Evolutionary conservation across 2,797 vertebrate genomes (phyloP).

Genomic region (Hydrolagus colliei): DNA sequence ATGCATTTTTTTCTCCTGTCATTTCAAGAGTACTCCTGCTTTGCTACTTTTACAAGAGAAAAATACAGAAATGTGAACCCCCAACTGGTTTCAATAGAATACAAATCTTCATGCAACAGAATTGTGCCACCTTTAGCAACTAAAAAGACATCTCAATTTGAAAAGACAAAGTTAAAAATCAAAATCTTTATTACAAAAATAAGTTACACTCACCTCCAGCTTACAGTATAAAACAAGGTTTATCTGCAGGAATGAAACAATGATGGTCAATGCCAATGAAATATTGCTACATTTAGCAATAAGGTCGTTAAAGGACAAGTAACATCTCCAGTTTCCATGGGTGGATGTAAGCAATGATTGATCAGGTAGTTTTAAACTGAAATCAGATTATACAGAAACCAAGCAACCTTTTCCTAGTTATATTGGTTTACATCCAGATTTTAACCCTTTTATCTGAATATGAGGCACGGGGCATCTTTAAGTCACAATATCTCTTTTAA

Average conservation of each 20-base stretch:
- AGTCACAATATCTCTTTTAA: slow-evolving; percentile 97
- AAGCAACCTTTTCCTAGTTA: slow-evolving; percentile 55
- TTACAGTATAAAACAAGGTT: slow-evolving; percentile 98
- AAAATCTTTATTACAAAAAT: slow-evolving; percentile 99
- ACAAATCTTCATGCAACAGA: neutral
- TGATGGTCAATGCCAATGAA: slow-evolving; percentile 67
- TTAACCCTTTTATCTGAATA: slow-evolving; percentile 55
- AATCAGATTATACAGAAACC: slow-evolving; percentile 82
- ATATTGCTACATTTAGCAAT: slow-evolving; percentile 81
- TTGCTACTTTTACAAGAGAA: neutral
- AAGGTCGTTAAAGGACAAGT: slow-evolving; percentile 92
- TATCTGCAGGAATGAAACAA: slow-evolving; percentile 98
- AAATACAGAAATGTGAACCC: neutral
- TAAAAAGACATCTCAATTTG: slow-evolving; percentile 14
- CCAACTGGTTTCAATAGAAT: neutral
- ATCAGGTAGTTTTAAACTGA: slow-evolving; percentile 89
- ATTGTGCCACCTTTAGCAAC: neutral
- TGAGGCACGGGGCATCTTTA: slow-evolving; percentile 67
- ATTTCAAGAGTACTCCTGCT: neutral
- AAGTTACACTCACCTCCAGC: slow-evolving; percentile 99
- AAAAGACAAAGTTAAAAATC: slow-evolving; percentile 98
- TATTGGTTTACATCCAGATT: slow-evolving; percentile 16
- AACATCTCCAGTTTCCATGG: slow-evolving; percentile 88
- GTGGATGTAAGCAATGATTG: slow-evolving; percentile 87
- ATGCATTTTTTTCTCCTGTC: neutral